Percentiles rank a stretch among this genome's conserved stretches.
These are phyloP conservation scores for Lerema accius DNA, from an alignment of 1,140 invertebrate species.

Conservation along the genomic window DNA sequence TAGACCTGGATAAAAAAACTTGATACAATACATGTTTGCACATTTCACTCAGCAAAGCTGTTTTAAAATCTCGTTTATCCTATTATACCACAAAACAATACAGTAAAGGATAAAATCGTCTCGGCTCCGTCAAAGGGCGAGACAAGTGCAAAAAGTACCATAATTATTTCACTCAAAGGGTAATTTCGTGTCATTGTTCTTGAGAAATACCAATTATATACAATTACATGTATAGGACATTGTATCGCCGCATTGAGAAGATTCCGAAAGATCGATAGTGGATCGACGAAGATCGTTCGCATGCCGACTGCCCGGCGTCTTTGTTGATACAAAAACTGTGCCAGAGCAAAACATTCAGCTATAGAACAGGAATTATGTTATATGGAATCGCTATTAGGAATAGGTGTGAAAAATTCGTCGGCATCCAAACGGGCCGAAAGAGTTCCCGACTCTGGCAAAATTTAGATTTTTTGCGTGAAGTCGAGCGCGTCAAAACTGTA, in stretches of 20 bases:
- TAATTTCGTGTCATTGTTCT: conserved; percentile 81
- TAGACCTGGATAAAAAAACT: no score
- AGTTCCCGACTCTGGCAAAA: background rate
- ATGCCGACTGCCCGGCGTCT: conserved; percentile 50
- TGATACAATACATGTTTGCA: no score
- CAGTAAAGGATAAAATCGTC: conserved; percentile 60
- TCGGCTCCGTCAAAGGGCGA: conserved; percentile 68
- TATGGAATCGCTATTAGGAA: conserved; percentile 46
- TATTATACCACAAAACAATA: conserved; percentile 36
- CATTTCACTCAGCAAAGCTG: no score
- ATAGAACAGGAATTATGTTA: conserved; percentile 45
- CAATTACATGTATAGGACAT: conserved; percentile 80
- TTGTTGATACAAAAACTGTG: conserved; percentile 59
- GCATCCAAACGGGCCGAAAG: conserved; percentile 20
- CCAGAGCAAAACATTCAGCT: conserved; percentile 58
- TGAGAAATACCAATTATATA: conserved; percentile 81
- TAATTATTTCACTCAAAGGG: conserved; percentile 78
- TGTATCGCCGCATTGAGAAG: conserved; percentile 58
- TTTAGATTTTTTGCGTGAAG: conserved; percentile 15
- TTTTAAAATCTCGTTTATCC: conserved; percentile 27
- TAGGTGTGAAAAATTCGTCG: conserved; percentile 63
- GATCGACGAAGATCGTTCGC: conserved; percentile 62
- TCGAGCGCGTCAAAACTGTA: conserved; percentile 26
- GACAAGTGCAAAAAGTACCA: conserved; percentile 57
- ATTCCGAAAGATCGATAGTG: conserved; percentile 70